Evolutionary conservation across 1,140 invertebrate species (phyloP), one percentile per base, ranked within the genome.

Genomic region (Eciton burchellii): DNA sequence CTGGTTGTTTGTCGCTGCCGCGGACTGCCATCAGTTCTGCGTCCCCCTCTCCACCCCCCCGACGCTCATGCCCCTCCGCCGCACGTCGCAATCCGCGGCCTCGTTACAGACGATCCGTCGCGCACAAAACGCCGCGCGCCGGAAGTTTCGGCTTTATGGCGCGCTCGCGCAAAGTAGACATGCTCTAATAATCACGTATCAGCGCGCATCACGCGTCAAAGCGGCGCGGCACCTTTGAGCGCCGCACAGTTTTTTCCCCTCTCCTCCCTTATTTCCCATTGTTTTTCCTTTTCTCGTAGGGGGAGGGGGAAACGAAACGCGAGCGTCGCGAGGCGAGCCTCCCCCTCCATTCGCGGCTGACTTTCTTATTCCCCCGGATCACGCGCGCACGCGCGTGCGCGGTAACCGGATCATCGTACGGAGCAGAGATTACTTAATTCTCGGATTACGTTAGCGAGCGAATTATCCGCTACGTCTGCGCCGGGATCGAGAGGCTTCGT

Each of bases 381-480:
- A 35, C 35, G 35, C 35, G 3, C 14, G 6, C 24, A 43, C 41
- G 19, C 35, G 29, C 21, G 14, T 66, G 24, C 21, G 24, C 11
- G 0, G 9, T 29, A 26, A 72, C 59, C 57, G 6, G 6, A 35
- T 57, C 56, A 56, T 43, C 12, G 19, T 41, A 26, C n/a, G 19
- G 54, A 43, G n/a, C 41, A 72, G 41, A 72, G 59, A 59, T 12
- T 45, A 3, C 26, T 59, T 24, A 26, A 59, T 59, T 11, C 35
- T 35, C 26, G 11, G 21, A 47, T 73, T 73, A 35, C 41, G 59
- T 12, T 1, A 1, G 11, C 54, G 35, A 5, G 54, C 35, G 24
- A 72, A 59, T 45, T 59, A 59, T 73, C 26, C 35, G 35, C 24
- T n/a, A n/a, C n/a, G n/a, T 59, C 29, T 71, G 35, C 4, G n/a